Conservation (phyloP, 2,113 vertebrate species). For the Campylorhamphus procurvoides region DNA sequence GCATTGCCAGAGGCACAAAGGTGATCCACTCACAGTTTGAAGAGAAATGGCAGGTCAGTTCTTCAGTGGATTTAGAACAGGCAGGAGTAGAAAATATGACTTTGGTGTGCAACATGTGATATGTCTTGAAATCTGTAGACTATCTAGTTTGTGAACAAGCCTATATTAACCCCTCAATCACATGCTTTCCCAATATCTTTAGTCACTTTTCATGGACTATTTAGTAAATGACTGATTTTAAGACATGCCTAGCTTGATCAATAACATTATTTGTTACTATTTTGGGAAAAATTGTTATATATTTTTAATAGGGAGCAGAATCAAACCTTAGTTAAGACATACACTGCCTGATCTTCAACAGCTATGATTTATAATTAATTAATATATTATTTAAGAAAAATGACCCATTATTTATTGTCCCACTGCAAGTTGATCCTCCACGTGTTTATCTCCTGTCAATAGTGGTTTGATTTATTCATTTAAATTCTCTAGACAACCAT, state of each 20-base stretch:
- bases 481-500: background rate
- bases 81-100: background rate
- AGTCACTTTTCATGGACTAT: background rate
- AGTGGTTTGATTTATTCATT: background rate
- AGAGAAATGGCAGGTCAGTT: background rate
- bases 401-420: background rate
- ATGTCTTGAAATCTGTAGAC: background rate
- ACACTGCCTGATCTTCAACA: background rate
- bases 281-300: background rate
- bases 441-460: background rate
- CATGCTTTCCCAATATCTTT: background rate
- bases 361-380: background rate
- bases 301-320: background rate
- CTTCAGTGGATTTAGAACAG: background rate
- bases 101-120: background rate
- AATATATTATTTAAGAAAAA: background rate
- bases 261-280: background rate
- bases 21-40: background rate
- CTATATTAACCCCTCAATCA: background rate
- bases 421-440: background rate
- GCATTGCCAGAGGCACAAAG: background rate
- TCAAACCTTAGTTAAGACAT: background rate
- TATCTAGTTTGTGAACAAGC: background rate
- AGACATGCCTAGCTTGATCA: background rate
- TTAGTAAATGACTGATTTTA: background rate